phyloP scores from a whole-genome alignment of 2,113 vertebrate species.

The Anser brachyrhynchus region DNA sequence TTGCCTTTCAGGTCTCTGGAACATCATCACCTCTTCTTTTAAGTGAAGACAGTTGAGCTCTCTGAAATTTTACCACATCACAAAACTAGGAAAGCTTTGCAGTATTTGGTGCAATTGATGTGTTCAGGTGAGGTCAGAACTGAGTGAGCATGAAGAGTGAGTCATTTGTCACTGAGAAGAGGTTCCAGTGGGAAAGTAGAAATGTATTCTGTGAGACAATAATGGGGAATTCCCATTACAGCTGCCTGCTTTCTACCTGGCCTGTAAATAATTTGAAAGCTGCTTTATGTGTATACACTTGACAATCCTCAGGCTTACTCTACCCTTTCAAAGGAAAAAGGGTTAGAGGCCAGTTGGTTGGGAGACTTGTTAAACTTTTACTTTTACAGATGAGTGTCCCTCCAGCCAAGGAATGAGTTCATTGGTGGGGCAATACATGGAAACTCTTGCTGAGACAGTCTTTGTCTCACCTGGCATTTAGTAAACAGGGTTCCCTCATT shows the following conservation, averaged over 20 bases:
- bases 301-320: not conserved
- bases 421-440: not conserved
- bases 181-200: constrained; percentile 40
- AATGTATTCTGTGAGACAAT: constrained; percentile 13
- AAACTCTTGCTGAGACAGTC: not conserved
- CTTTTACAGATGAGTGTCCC: not conserved
- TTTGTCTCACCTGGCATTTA: not conserved
- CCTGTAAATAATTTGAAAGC: constrained; percentile 31
- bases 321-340: constrained; percentile 4
- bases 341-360: not conserved
- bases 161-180: constrained; percentile 55
- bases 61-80: constrained; percentile 58
- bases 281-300: constrained; percentile 16
- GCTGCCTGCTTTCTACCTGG: constrained; percentile 25
- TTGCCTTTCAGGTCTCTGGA: constrained; percentile 10
- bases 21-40: constrained; percentile 19
- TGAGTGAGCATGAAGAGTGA: constrained; percentile 28
- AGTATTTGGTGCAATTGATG: constrained; percentile 26
- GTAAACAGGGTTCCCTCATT: constrained; percentile 1
- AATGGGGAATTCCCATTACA: constrained; percentile 16
- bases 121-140: constrained; percentile 56
- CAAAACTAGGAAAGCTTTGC: constrained; percentile 30
- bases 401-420: not conserved
- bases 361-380: not conserved
- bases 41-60: constrained; percentile 13